These are phyloP conservation scores for Strigops habroptila DNA, from an alignment of 2,113 vertebrate species.

Conservation along the genomic window DNA sequence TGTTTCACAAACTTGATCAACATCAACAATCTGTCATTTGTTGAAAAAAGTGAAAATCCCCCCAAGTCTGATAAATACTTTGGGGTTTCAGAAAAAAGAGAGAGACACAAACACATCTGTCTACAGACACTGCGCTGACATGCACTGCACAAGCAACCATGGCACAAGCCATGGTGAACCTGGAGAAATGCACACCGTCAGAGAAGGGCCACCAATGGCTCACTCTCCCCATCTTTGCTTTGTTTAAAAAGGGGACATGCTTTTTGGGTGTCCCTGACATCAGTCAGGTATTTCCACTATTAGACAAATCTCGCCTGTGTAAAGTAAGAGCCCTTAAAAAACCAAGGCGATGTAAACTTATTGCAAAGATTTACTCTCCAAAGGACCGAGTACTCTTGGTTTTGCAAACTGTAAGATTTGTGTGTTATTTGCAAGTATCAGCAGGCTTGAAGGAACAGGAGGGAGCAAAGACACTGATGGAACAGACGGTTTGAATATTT, in stretches of 20 bases:
- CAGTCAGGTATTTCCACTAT: not conserved
- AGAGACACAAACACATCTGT: not conserved
- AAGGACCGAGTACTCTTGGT: fast-evolving
- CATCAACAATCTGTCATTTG: not conserved
- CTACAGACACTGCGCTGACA: not conserved
- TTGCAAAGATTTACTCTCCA: not conserved
- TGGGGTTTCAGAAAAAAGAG: not conserved
- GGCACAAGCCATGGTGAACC: not conserved
- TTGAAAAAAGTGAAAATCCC: not conserved
- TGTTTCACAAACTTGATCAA: not conserved
- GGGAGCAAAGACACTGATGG: not conserved
- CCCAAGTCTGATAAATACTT: not conserved
- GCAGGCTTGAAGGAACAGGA: not conserved
- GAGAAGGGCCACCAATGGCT: not conserved
- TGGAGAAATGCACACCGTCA: not conserved
- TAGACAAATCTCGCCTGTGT: not conserved
- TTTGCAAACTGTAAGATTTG: not conserved
- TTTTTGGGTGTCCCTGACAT: not conserved
- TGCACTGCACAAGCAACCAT: fast-evolving
- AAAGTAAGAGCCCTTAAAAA: not conserved
- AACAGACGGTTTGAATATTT: not conserved
- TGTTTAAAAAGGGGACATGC: not conserved
- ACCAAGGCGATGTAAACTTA: fast-evolving
- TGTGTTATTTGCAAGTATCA: not conserved
- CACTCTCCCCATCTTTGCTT: not conserved